These are phyloP conservation scores for Eumaeus atala DNA, from an alignment of 1,140 invertebrate species.

Conservation along the genomic window DNA sequence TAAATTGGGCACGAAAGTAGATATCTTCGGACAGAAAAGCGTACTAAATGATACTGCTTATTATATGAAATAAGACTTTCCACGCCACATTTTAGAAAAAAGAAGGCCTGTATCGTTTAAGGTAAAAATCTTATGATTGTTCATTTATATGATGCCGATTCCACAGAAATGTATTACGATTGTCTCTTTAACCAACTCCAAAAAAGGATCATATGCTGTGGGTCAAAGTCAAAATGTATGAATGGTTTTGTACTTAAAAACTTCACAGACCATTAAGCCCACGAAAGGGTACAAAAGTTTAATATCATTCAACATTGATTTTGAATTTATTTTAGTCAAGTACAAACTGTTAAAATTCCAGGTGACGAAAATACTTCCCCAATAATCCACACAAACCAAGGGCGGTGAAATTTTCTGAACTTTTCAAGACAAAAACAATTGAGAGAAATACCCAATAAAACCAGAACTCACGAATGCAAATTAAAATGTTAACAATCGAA, in stretches of 20 bases:
- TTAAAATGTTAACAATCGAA: slow-evolving; percentile 12
- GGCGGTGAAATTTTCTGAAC: background rate
- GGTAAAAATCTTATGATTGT: no score
- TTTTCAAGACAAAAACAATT: background rate
- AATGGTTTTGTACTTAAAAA: no score
- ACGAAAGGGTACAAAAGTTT: no score
- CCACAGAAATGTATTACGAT: no score
- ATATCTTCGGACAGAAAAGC: background rate
- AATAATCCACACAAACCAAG: background rate
- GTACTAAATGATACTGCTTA: background rate
- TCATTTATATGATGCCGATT: no score
- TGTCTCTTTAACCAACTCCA: no score
- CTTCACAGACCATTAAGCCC: no score
- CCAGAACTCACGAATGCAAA: background rate
- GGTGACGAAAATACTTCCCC: background rate
- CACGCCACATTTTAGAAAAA: background rate
- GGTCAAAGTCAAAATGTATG: no score
- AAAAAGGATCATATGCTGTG: no score
- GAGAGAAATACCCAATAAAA: background rate
- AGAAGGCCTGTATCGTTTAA: background rate
- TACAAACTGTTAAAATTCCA: no score
- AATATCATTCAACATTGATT: no score
- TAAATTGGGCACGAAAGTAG: background rate
- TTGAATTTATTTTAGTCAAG: no score
- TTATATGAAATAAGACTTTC: background rate